Base-by-base conservation (phyloP, 2,888 invertebrate species). In the Hecatera dysodea region DNA sequence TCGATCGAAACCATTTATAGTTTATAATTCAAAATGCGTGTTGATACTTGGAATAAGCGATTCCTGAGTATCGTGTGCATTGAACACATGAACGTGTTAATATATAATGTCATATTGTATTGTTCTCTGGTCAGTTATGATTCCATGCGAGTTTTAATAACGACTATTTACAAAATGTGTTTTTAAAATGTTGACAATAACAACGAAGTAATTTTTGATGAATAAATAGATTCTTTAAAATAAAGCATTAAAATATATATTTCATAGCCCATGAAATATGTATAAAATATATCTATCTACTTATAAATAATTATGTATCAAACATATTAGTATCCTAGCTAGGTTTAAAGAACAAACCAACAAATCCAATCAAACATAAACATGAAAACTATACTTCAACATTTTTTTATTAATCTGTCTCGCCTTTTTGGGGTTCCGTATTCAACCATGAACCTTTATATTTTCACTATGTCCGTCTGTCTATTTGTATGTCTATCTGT, bases 21-120 rank as follows among this genome's bases (percentile, higher is more conserved):
- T 55, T 59, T 70, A 70, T 29, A 50, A 77, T 74, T 42, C 56
- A 12, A 36, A 53, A 63, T 39, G 65, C 57, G 57, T 68, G 22
- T 24, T 19, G 12, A 63, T 70, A 65, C 59, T 64, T 67, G 42
- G 67, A 73, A 73, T 55, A 77, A 71, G 39, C 48, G 56, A 50
- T 79, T 64, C 44, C 55, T 57, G 53, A 68, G 61, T 50, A 65
- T n/a, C 66, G 39, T 4, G 11, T 19, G 9, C 33, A 44, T 17
- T 5, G 39, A 19, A 81, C 52, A 11, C 39, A 39, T 15, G 39
- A 15, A 39, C 17, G 56, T 79, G 72, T 65, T 62, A 52, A 57
- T 46, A 59, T 62, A 24, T 67, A 46, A 75, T 67, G n/a, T 60
- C 53, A 56, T 63, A 78, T 75, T 75, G 72, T 70, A 50, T 29